phyloP scores from a whole-genome alignment of 2,113 vertebrate genomes.

The Sorex fumeus region DNA sequence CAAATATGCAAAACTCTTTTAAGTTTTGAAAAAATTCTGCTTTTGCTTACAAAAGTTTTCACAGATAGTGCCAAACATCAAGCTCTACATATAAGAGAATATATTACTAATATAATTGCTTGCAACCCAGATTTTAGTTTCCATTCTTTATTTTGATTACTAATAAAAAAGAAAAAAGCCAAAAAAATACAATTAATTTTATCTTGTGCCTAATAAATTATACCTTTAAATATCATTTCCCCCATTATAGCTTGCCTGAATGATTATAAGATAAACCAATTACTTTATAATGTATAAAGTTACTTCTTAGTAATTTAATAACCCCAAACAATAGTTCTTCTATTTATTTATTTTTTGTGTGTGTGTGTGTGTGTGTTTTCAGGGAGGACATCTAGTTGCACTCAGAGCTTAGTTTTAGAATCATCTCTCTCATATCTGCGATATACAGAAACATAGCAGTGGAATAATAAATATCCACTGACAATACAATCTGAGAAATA shows the following conservation, averaged over 20 bases:
- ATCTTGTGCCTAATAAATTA: neutral
- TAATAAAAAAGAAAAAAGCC: slow-evolving; percentile 5
- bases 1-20: neutral
- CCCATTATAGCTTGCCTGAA: neutral
- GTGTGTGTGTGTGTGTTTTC: no score
- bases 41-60: neutral
- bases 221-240: neutral
- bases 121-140: neutral
- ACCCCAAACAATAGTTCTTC: no score
- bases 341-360: no score
- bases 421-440: no score
- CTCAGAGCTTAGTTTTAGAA: no score
- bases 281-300: neutral
- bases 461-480: no score
- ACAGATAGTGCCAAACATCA: neutral
- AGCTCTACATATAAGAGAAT: neutral
- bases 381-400: no score
- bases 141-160: neutral
- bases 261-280: slow-evolving; percentile 2
- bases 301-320: neutral
- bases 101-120: neutral
- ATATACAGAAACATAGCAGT: no score
- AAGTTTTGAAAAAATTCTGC: neutral
- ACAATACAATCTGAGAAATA: no score
- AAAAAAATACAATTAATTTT: slow-evolving; percentile 16